Conservation (phyloP, 2,113 vertebrate genomes). For the Ctenomys sociabilis region DNA sequence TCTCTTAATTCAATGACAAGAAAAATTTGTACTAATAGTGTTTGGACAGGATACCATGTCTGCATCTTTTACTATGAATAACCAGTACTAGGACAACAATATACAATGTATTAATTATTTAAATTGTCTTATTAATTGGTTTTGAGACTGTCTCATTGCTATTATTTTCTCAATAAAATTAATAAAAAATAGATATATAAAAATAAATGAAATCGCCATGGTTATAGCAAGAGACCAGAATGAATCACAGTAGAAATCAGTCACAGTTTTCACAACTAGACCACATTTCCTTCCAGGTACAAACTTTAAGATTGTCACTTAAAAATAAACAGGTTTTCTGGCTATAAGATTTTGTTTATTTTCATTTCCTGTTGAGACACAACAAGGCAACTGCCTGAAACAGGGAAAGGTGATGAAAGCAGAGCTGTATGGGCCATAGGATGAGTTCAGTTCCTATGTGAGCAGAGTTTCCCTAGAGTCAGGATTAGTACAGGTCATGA, state of each 20-base stretch:
- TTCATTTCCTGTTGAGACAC: conserved; percentile 61
- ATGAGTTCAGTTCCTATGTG: neutral
- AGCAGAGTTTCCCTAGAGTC: neutral
- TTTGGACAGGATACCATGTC: no score
- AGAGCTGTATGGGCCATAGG: conserved; percentile 54
- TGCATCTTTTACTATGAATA: no score
- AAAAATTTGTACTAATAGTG: no score
- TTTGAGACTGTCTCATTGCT: no score
- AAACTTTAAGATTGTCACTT: conserved; percentile 60
- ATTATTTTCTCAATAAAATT: no score
- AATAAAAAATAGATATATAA: no score
- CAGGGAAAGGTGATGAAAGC: neutral
- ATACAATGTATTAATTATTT: no score
- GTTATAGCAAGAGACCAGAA: conserved; percentile 37
- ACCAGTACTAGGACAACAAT: no score
- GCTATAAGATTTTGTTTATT: conserved; percentile 13
- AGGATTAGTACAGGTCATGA: neutral
- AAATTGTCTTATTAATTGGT: no score
- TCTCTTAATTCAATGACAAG: no score
- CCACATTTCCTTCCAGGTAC: conserved; percentile 61
- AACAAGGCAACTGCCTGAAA: conserved; percentile 28
- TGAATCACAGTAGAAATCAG: neutral
- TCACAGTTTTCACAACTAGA: conserved; percentile 57
- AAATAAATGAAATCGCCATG: no score
- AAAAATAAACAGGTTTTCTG: conserved; percentile 60